Evolutionary conservation across 1,140 invertebrate genomes (phyloP).

Genomic region (Drosophila setifemur): DNA sequence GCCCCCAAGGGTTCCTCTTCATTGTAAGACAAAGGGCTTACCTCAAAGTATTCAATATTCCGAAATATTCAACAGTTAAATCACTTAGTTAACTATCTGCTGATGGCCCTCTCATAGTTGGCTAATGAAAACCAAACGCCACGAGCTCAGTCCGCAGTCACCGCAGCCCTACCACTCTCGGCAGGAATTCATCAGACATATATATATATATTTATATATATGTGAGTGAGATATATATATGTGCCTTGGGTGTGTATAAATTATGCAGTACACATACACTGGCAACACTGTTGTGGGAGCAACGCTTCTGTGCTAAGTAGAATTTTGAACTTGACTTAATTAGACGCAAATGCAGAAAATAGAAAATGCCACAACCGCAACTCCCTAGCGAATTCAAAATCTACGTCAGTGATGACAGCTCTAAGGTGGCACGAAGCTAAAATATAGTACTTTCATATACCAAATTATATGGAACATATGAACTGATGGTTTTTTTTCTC

Average conservation of each 20-base stretch:
- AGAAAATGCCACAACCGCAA: conserved; percentile 55
- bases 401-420: conserved; percentile 5
- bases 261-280: conserved; percentile 53
- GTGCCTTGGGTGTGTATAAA: conserved; percentile 38
- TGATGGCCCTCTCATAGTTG: conserved; percentile 16
- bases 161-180: background rate
- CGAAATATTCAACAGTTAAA: conserved; percentile 59
- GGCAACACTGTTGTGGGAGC: conserved; percentile 25
- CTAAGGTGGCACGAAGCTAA: too few relatives aligned
- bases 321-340: conserved; percentile 77
- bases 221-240: background rate
- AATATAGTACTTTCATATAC: too few relatives aligned
- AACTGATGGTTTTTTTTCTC: too few relatives aligned
- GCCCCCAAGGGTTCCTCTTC: background rate
- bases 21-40: conserved; percentile 1
- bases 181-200: background rate
- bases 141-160: conserved; percentile 7
- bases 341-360: conserved; percentile 62
- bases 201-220: background rate
- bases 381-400: conserved; percentile 6
- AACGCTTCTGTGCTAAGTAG: conserved; percentile 50
- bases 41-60: conserved; percentile 31
- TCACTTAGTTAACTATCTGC: conserved; percentile 43
- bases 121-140: conserved; percentile 55
- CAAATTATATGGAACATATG: too few relatives aligned